Conservation (phyloP, 2,888 invertebrate species). For the Luffia ferchaultella region DNA sequence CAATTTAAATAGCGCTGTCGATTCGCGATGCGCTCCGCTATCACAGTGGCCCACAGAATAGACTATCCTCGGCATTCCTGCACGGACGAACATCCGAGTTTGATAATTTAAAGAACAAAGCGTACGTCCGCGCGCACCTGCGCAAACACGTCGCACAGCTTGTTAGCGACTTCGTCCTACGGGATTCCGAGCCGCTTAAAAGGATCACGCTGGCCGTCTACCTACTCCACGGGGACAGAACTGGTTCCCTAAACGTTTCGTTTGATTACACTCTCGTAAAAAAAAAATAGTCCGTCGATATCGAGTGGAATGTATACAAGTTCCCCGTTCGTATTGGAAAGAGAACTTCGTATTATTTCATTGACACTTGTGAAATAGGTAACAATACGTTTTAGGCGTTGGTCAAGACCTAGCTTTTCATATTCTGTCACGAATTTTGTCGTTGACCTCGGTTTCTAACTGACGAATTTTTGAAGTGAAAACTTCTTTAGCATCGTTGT, state of each 20-base stretch:
- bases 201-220: constrained; percentile 20
- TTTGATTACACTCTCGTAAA: constrained; percentile 5
- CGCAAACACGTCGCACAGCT: constrained; percentile 23
- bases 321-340: too few relatives aligned
- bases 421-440: constrained; percentile 29
- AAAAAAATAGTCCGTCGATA: too few relatives aligned
- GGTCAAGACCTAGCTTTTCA: constrained; percentile 34
- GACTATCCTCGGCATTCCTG: constrained; percentile 1
- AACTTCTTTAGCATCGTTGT: too few relatives aligned
- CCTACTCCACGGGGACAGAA: constrained; percentile 24
- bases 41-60: too few relatives aligned
- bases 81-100: constrained; percentile 24
- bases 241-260: constrained; percentile 10
- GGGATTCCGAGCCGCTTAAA: background rate
- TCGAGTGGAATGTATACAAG: too few relatives aligned
- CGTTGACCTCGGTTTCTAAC: constrained; percentile 26
- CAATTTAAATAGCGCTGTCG: too few relatives aligned
- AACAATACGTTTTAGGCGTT: constrained; percentile 9
- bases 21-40: background rate
- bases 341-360: too few relatives aligned
- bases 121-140: constrained; percentile 43
- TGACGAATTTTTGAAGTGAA: too few relatives aligned
- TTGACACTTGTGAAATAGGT: too few relatives aligned
- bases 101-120: constrained; percentile 61
- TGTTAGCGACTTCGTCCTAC: background rate